These are phyloP conservation scores for Motacilla tschutschensis DNA, from an alignment of 2,113 vertebrate species.

Conservation along the genomic window DNA sequence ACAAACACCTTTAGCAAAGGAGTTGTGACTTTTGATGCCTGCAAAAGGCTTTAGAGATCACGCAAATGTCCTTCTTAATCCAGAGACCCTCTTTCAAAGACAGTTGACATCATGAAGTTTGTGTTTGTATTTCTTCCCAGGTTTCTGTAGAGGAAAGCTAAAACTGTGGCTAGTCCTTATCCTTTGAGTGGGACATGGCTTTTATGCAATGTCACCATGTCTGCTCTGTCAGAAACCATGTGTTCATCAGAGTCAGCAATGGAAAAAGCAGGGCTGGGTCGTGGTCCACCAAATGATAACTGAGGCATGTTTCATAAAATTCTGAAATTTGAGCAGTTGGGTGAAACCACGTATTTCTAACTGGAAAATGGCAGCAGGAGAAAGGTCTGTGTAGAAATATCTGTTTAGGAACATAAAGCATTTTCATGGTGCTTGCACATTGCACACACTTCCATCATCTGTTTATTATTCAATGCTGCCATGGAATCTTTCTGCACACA, in stretches of 20 bases:
- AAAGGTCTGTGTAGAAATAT: not conserved
- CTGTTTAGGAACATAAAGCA: not conserved
- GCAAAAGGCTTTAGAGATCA: not conserved
- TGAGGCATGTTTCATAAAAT: not conserved
- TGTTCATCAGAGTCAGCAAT: not conserved
- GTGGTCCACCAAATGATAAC: rapidly evolving
- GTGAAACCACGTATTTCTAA: not conserved
- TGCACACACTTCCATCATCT: not conserved
- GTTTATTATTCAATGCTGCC: constrained; percentile 13
- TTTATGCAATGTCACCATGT: not conserved
- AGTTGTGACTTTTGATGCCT: not conserved
- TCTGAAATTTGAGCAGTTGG: not conserved
- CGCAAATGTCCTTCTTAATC: not conserved
- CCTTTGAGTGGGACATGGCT: not conserved
- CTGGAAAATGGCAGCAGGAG: not conserved
- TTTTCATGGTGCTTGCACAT: not conserved
- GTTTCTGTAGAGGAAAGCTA: not conserved
- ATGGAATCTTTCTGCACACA: constrained; percentile 10
- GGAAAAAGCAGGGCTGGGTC: not conserved
- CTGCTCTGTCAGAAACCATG: not conserved
- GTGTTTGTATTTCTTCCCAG: not conserved
- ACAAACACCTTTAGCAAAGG: not conserved
- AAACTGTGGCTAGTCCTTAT: not conserved
- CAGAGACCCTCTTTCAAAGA: not conserved
- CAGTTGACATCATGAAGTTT: not conserved